phyloP scores from a whole-genome alignment of 2,113 vertebrate genomes.

The Python bivittatus region DNA sequence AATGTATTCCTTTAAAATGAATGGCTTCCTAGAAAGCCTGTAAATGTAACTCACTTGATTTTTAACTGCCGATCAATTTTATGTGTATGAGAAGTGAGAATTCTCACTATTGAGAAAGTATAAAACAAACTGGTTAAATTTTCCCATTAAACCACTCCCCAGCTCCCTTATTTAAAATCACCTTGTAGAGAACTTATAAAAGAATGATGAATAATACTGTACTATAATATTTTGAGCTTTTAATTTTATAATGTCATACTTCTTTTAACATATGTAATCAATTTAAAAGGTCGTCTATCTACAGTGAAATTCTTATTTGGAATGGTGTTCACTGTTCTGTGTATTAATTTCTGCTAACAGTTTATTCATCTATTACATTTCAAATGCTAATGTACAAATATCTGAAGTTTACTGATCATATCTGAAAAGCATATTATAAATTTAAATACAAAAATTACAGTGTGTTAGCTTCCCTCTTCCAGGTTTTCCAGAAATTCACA shows the following conservation, averaged over 20 bases:
- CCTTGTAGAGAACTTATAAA: background rate
- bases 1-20: constrained; percentile 9
- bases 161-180: constrained; percentile 56
- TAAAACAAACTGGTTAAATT: constrained; percentile 55
- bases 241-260: constrained; percentile 39
- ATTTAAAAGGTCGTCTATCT: constrained; percentile 47
- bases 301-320: constrained; percentile 53
- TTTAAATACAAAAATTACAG: background rate
- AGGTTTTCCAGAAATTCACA: constrained; percentile 51
- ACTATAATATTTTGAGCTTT: constrained; percentile 6
- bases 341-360: constrained; percentile 57
- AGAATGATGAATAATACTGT: background rate
- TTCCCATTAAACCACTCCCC: background rate
- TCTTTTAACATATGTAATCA: constrained; percentile 54
- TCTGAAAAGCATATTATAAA: background rate
- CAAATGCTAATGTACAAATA: constrained; percentile 46
- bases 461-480: background rate
- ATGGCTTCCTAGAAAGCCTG: constrained; percentile 25
- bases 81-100: constrained; percentile 76
- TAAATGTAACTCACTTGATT: constrained; percentile 75
- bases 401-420: constrained; percentile 60
- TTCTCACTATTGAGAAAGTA: constrained; percentile 67
- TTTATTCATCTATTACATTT: constrained; percentile 16
- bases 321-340: constrained; percentile 39
- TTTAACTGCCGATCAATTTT: constrained; percentile 81